Percentiles rank a stretch among this genome's conserved stretches.
phyloP scores from a whole-genome alignment of 2,888 invertebrate genomes.

The Thecocarcelia acutangulata region DNA sequence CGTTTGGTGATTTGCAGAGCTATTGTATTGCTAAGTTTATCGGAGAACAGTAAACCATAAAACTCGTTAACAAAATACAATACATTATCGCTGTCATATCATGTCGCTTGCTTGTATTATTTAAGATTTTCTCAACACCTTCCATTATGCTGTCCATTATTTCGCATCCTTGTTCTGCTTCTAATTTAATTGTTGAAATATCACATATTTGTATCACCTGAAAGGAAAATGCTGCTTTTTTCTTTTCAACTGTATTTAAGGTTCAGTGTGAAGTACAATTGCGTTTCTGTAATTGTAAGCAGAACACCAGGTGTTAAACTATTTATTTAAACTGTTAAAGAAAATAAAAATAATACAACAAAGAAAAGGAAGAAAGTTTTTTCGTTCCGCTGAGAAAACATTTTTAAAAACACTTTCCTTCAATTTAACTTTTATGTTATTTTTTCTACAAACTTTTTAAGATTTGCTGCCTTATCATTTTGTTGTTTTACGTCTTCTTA shows the following conservation, averaged over 20 bases:
- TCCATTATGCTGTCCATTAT: too few relatives aligned
- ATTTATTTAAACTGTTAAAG: conserved; percentile 35
- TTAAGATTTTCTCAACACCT: too few relatives aligned
- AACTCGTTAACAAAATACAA: too few relatives aligned
- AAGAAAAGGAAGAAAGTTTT: neutral
- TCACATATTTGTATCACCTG: too few relatives aligned
- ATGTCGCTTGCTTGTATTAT: too few relatives aligned
- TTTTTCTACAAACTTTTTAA: neutral
- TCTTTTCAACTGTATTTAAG: neutral
- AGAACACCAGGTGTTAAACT: conserved; percentile 56
- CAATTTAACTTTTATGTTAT: conserved; percentile 15
- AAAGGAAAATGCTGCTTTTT: neutral
- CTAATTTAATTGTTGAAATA: too few relatives aligned
- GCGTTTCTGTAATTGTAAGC: neutral
- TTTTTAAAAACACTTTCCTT: neutral
- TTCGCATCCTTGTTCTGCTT: too few relatives aligned
- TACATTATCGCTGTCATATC: too few relatives aligned
- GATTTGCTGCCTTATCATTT: neutral
- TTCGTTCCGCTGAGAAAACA: neutral
- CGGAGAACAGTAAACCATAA: too few relatives aligned
- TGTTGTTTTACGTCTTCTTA: neutral
- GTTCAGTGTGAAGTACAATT: conserved; percentile 10
- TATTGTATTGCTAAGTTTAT: too few relatives aligned
- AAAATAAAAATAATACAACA: conserved; percentile 8
- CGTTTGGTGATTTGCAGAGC: too few relatives aligned